Base-by-base conservation (phyloP, 2,888 invertebrate genomes). In the Eulithis testata region DNA sequence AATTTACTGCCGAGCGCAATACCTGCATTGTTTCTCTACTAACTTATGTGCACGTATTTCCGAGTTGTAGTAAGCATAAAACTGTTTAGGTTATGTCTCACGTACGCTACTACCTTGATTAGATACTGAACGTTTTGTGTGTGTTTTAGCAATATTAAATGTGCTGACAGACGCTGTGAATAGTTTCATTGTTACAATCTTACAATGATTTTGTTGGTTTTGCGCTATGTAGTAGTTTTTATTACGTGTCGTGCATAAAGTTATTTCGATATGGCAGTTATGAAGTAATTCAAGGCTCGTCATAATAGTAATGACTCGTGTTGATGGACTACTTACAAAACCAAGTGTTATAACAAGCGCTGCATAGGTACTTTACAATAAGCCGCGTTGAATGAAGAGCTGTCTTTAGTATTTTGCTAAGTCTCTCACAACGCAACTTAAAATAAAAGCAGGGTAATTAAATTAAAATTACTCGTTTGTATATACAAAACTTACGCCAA, bases 11-110 rank as follows among this genome's bases (percentile, higher is more conserved):
- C 50, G 65, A 63, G 73, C 71, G 74, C 70, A 77, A 73, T 79
- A 83, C 83, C 80, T 83, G 83, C 82, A 84, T 85, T 86, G 84
- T 85, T 82, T 76, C 73, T 79, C 76, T 79, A 79, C 76, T 74
- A 77, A 73, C 70, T 73, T 72, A 73, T 69, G 72, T 68, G 68
- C 66, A 73, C 61, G 65, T 69, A 69, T 70, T 69, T 68, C 70
- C 47, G 66, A 68, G 72, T 63, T 60, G 71, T 52, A 55, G 64
- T 61, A 61, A 66, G 69, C 63, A 61, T 70, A 69, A 69, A 65
- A 65, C 66, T 68, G 57, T 73, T 71, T 69, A 68, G 61, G 65
- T 67, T 65, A 69, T 66, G 68, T 66, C 68, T 63, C 64, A 72
- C 72, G 70, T 70, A 64, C 14, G 27, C 37, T 57, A 60, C 55